These are phyloP conservation scores for Vanacampus margaritifer DNA, from an alignment of 2,113 vertebrate species.

Conservation along the genomic window DNA sequence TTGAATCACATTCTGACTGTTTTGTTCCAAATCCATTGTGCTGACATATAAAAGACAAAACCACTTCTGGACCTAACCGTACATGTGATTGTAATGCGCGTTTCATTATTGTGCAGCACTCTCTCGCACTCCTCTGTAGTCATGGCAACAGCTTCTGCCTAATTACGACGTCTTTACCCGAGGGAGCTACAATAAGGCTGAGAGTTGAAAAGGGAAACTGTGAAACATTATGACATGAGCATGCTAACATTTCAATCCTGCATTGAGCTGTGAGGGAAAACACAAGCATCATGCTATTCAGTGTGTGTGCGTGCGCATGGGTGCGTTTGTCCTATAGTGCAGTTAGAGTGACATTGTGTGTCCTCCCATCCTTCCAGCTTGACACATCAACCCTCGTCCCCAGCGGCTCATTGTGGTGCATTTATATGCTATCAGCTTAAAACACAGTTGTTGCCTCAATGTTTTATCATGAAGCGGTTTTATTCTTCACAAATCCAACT, in stretches of 20 bases:
- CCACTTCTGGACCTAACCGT: not conserved
- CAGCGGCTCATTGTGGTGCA: not conserved
- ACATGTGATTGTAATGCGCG: not conserved
- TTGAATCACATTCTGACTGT: not conserved
- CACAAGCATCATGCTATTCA: not conserved
- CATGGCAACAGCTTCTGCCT: conserved; percentile 47
- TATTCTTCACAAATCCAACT: not conserved
- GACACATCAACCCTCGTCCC: not conserved
- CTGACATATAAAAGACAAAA: not conserved
- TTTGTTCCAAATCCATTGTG: not conserved
- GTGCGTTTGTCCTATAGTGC: not conserved
- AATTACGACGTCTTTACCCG: conserved; percentile 15
- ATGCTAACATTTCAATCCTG: not conserved
- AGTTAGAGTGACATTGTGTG: conserved; percentile 1
- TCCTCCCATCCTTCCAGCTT: not conserved
- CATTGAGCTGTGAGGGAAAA: not conserved
- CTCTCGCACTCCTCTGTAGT: conserved; percentile 16
- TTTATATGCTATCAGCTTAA: not conserved
- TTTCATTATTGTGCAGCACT: not conserved
- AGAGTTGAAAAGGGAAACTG: not conserved
- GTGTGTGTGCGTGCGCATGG: not conserved
- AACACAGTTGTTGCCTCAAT: not conserved
- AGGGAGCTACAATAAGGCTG: conserved; percentile 18
- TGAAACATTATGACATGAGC: not conserved
- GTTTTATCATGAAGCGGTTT: conserved; percentile 4